phyloP scores from a whole-genome alignment of 2,113 vertebrate genomes.

The Nycticryphes semicollaris region DNA sequence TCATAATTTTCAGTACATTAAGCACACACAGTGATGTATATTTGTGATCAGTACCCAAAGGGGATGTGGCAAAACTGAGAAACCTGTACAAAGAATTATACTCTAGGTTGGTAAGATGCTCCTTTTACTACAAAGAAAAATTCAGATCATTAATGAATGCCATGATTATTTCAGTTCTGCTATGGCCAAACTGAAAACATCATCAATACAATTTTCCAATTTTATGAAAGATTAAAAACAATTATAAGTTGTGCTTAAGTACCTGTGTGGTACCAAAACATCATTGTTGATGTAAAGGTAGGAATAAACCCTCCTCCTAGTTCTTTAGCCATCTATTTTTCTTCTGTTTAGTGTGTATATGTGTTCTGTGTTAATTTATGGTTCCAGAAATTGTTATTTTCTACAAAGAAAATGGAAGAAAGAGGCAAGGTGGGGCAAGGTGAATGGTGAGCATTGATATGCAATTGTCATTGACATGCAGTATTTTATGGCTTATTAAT shows the following conservation, averaged over 20 bases:
- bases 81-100: neutral
- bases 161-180: neutral
- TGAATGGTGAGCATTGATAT: neutral
- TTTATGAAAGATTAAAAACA: neutral
- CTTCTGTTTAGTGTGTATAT: neutral
- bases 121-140: neutral
- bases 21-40: neutral
- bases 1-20: neutral
- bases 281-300: neutral
- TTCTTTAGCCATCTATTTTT: neutral
- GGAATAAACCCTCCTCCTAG: neutral
- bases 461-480: neutral
- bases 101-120: neutral
- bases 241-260: neutral
- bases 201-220: neutral
- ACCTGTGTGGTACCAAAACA: neutral
- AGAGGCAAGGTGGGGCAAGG: neutral
- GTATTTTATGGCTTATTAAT: neutral
- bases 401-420: neutral
- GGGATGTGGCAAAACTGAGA: neutral
- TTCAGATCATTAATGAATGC: neutral
- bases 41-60: neutral
- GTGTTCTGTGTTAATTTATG: neutral
- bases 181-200: neutral
- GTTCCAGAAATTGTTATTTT: neutral